These are phyloP conservation scores for Drosophila pseudotalamancana DNA, from an alignment of 2,888 invertebrate genomes.

Conservation along the genomic window DNA sequence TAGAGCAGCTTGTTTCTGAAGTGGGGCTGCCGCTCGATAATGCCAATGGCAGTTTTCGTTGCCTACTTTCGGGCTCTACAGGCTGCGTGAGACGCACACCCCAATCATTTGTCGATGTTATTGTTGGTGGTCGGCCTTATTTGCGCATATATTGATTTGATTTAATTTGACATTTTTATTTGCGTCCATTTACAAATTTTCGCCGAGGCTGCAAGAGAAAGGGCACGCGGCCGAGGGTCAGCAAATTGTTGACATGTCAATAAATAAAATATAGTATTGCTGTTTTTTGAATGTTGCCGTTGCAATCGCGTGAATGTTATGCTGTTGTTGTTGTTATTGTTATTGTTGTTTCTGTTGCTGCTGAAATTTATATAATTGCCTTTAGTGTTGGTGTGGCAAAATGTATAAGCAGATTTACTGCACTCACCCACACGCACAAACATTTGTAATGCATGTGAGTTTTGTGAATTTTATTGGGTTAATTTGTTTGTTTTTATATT, in stretches of 20 bases:
- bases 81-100: conserved; percentile 29
- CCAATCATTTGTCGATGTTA: conserved; percentile 6
- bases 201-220: conserved; percentile 30
- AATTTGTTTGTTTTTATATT: conserved; percentile 70
- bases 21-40: conserved; percentile 21
- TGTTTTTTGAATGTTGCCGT: conserved; percentile 45
- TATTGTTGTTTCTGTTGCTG: conserved; percentile 24
- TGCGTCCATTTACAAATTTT: conserved; percentile 27
- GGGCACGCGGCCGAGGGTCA: conserved; percentile 11
- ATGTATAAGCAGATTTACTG: conserved; percentile 51
- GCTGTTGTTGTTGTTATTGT: conserved; percentile 24
- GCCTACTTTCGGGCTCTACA: conserved; percentile 37
- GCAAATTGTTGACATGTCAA: conserved; percentile 67
- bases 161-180: conserved; percentile 55
- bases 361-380: conserved; percentile 73
- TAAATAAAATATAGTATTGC: conserved; percentile 57
- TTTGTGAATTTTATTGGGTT: conserved; percentile 67
- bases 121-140: conserved; percentile 27
- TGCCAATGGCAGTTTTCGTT: conserved; percentile 32
- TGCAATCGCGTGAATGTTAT: conserved; percentile 29
- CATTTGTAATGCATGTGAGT: conserved; percentile 31
- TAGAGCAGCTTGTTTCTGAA: conserved; percentile 18
- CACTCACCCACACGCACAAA: conserved; percentile 19
- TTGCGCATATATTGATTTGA: conserved; percentile 43
- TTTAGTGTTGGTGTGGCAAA: conserved; percentile 51